phyloP scores from a whole-genome alignment of 2,888 invertebrate genomes.

The Eustalomyia histrio region DNA sequence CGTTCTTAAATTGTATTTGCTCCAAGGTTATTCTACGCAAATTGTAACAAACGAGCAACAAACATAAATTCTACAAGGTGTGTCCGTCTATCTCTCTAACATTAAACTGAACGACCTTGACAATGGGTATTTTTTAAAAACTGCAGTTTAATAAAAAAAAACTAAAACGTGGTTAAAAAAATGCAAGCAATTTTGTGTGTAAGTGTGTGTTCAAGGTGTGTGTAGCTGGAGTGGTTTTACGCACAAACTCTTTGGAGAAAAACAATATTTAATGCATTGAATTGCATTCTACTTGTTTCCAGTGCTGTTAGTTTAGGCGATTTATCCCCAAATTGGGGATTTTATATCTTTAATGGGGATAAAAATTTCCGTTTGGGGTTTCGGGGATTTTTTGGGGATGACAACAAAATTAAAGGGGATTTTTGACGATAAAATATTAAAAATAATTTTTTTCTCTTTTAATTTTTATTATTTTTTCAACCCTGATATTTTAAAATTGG shows the following conservation, averaged over 20 bases:
- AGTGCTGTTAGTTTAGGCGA: too few species aligned
- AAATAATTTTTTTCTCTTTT: too few species aligned
- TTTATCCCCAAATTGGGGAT: too few species aligned
- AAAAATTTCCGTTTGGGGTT: too few species aligned
- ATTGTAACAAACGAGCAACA: background rate
- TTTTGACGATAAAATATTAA: too few species aligned
- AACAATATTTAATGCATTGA: background rate
- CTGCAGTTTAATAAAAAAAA: conserved; percentile 5
- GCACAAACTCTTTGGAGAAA: conserved; percentile 27
- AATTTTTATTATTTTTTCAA: too few species aligned
- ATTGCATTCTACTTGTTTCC: conserved; percentile 1
- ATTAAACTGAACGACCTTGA: conserved; percentile 48
- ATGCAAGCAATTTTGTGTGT: background rate
- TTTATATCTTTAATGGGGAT: too few species aligned
- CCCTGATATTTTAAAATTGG: too few species aligned
- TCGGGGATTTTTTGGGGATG: too few species aligned
- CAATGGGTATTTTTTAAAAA: conserved; percentile 40
- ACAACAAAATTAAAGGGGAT: too few species aligned
- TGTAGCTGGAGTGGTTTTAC: conserved; percentile 29
- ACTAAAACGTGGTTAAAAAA: conserved; percentile 4
- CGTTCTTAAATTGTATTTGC: conserved; percentile 31
- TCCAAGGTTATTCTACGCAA: conserved; percentile 23
- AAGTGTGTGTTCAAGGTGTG: conserved; percentile 8
- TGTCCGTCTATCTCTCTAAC: conserved; percentile 28
- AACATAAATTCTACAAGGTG: conserved; percentile 51